phyloP scores from a whole-genome alignment of 1,140 invertebrate species.

The Neomicropteryx cornuta region DNA sequence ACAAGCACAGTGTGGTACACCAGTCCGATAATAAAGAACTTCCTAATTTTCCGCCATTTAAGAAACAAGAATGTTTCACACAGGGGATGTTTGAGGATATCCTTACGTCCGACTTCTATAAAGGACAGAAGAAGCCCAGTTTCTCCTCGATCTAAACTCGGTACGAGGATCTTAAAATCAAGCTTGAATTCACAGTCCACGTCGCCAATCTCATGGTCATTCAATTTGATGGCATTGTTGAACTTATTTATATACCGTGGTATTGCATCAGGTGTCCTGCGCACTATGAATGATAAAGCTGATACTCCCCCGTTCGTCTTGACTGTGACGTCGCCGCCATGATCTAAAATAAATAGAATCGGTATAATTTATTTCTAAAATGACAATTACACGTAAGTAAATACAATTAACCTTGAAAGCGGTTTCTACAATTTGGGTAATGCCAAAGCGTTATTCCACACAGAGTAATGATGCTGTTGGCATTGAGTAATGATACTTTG shows the following conservation, averaged over 20 bases:
- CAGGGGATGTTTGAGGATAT: constrained; percentile 67
- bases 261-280: constrained; percentile 68
- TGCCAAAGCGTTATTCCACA: too few relatives aligned
- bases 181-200: constrained; percentile 71
- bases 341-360: constrained; percentile 28
- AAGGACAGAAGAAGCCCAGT: constrained; percentile 62
- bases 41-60: constrained; percentile 72
- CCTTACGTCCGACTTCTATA: constrained; percentile 62
- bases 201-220: constrained; percentile 71
- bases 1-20: constrained; percentile 69
- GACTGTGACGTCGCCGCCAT: constrained; percentile 72
- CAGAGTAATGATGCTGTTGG: too few relatives aligned
- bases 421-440: too few relatives aligned
- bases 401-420: too few relatives aligned
- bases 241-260: constrained; percentile 57
- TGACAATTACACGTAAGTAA: too few relatives aligned
- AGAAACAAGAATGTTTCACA: constrained; percentile 71
- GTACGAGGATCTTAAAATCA: constrained; percentile 60
- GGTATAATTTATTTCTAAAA: not conserved
- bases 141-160: constrained; percentile 50
- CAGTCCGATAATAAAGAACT: constrained; percentile 71
- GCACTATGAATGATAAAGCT: constrained; percentile 66
- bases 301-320: constrained; percentile 70
- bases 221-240: constrained; percentile 64
- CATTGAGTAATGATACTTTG: too few relatives aligned